Evolutionary conservation across 2,888 invertebrate genomes (phyloP).

Genomic region (Synanthedon vespiformis): DNA sequence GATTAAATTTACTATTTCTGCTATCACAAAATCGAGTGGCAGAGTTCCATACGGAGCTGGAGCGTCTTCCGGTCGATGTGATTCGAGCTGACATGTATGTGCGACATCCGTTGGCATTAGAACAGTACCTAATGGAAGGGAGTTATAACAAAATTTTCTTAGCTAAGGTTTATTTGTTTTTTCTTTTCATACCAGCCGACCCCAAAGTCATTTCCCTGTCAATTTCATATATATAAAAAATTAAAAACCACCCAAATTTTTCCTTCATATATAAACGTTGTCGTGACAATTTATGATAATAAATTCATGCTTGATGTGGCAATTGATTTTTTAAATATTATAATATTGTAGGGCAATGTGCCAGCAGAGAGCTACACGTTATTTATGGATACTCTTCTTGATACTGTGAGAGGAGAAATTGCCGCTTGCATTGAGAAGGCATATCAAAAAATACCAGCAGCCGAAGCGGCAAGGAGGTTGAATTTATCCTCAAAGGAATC

Average conservation of each 20-base stretch:
- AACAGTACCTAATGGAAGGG: constrained; percentile 99
- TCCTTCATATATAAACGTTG: no score
- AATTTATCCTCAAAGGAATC: constrained; percentile 84
- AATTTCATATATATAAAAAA: no score
- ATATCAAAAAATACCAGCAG: constrained; percentile 88
- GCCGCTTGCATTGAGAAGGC: constrained; percentile 97
- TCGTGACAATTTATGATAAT: no score
- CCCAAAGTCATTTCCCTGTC: no score
- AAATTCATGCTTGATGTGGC: no score
- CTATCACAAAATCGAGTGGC: constrained; percentile 96
- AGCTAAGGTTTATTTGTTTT: constrained; percentile 73
- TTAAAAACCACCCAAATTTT: no score
- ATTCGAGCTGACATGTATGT: constrained; percentile 95
- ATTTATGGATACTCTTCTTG: constrained; percentile 95
- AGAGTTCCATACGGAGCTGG: constrained; percentile 98
- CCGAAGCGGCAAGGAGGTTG: constrained; percentile 90
- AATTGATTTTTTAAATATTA: constrained; percentile 1
- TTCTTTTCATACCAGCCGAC: no score
- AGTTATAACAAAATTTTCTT: constrained; percentile 98
- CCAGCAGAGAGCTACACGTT: constrained; percentile 96
- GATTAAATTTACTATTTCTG: constrained; percentile 92
- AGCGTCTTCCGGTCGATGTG: constrained; percentile 90
- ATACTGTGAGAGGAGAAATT: constrained; percentile 96
- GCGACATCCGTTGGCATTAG: constrained; percentile 92
- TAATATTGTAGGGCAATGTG: constrained; percentile 81